Evolutionary conservation across 2,797 vertebrate species (phyloP).

Genomic region (Synaphobranchus kaupii): DNA sequence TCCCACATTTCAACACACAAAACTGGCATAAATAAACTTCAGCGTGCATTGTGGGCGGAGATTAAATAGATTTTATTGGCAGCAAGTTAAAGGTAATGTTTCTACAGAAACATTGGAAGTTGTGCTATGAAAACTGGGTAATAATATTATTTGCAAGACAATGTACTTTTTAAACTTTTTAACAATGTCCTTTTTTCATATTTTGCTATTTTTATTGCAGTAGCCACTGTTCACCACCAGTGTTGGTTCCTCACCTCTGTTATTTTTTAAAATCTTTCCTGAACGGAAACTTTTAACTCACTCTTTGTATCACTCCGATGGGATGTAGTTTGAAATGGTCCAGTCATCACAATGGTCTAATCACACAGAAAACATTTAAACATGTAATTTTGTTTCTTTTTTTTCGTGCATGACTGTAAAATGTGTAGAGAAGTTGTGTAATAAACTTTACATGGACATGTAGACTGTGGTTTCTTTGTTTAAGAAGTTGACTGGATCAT

Average conservation of each 20-base stretch:
- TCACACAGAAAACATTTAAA: conserved; percentile 15
- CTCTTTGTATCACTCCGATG: neutral
- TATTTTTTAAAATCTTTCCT: conserved; percentile 1
- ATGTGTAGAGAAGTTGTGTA: conserved; percentile 40
- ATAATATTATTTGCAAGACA: neutral
- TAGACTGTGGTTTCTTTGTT: conserved; percentile 18
- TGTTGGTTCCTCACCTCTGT: neutral
- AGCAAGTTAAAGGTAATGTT: neutral
- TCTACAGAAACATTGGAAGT: neutral
- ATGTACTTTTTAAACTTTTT: neutral
- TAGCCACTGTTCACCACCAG: neutral
- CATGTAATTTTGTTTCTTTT: conserved; percentile 4
- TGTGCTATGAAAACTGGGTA: neutral
- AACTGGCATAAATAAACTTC: neutral
- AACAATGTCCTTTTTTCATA: neutral
- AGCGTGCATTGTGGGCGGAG: neutral
- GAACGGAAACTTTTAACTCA: neutral
- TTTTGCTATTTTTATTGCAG: neutral
- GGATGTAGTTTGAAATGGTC: conserved; percentile 1
- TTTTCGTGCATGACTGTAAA: conserved; percentile 38
- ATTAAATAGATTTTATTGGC: neutral
- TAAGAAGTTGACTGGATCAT: neutral
- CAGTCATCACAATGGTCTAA: conserved; percentile 16
- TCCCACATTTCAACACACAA: neutral
- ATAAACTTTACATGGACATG: conserved; percentile 35